phyloP scores from a whole-genome alignment of 2,888 invertebrate genomes.

The Esperia sulphurella region DNA sequence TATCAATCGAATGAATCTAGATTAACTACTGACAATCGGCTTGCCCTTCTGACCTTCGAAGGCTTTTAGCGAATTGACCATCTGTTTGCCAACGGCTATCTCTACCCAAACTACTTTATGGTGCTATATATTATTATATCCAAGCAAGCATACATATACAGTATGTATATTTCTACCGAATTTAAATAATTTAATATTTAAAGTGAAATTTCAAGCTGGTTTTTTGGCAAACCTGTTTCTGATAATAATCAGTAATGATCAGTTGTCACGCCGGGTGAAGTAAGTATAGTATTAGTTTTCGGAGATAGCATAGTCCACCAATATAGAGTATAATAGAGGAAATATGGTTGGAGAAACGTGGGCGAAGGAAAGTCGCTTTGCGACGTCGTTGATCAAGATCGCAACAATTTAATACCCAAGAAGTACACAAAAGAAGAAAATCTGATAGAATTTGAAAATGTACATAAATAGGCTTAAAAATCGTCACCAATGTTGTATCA shows the following conservation, averaged over 20 bases:
- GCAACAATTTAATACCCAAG: too few relatives aligned
- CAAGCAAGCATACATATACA: background rate
- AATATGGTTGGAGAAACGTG: too few relatives aligned
- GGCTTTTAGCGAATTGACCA: constrained; percentile 54
- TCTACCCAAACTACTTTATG: background rate
- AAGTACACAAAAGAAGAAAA: too few relatives aligned
- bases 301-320: too few relatives aligned
- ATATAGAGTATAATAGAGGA: too few relatives aligned
- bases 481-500: too few relatives aligned
- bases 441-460: too few relatives aligned
- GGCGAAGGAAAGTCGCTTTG: too few relatives aligned
- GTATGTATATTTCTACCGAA: background rate
- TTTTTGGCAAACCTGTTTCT: background rate
- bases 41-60: constrained; percentile 43
- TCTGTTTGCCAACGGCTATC: constrained; percentile 25
- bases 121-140: background rate
- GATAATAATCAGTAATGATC: background rate
- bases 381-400: too few relatives aligned
- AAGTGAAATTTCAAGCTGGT: background rate
- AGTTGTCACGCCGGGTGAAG: background rate
- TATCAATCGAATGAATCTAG: background rate
- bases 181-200: background rate
- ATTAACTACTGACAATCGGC: background rate
- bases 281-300: too few relatives aligned
- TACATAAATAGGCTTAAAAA: too few relatives aligned